Base-by-base conservation (phyloP, 1,140 invertebrate species). In the Megalopta genalis region DNA sequence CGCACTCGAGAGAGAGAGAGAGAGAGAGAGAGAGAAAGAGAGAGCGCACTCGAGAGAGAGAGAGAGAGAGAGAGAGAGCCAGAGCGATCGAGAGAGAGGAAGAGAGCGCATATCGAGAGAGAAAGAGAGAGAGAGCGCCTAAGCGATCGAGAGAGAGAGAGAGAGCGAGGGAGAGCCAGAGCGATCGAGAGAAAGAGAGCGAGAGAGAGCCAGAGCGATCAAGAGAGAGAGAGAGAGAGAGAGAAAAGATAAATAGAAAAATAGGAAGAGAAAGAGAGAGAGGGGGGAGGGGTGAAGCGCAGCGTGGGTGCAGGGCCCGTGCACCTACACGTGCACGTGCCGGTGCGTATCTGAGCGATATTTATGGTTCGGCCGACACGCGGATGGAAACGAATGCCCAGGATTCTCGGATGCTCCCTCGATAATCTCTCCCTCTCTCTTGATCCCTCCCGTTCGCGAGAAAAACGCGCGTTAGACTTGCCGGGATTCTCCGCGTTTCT, bases 361-460 rank as follows among this genome's bases (percentile, higher is more conserved):
- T 86, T 82, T 78, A 80, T 81, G 82, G 84, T 73, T 54, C 59
- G 25, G 32, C 67, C 70, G 83, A 80, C 77, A 82, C 64, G 74
- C 76, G 72, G 62, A 85, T 81, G 42, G 72, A 77, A 79, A 85
- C 81, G 77, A 85, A 88, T 87, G 77, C 74, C 59, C 81, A 62
- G 73, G 64, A 86, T 81, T 83, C 84, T 83, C 81, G 63, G 66
- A 63, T 67, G 39, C 57, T 54, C 32, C 62, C 39, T 64, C 64
- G 78, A 87, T 87, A 86, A 86, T 86, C 72, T 54, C 42, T 37
- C 46, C 84, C 72, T 54, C 42, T 37, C 46, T 23, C 21, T 10
- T 64, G n/a, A 62, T 66, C 46, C 66, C 32, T 49, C 62, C n/a
- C 16, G 12, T 16, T 23, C 42, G 23, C 72, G 49, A n/a, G 71